Conservation (phyloP, 2,888 invertebrate species). For the Creontiades dilutus region DNA sequence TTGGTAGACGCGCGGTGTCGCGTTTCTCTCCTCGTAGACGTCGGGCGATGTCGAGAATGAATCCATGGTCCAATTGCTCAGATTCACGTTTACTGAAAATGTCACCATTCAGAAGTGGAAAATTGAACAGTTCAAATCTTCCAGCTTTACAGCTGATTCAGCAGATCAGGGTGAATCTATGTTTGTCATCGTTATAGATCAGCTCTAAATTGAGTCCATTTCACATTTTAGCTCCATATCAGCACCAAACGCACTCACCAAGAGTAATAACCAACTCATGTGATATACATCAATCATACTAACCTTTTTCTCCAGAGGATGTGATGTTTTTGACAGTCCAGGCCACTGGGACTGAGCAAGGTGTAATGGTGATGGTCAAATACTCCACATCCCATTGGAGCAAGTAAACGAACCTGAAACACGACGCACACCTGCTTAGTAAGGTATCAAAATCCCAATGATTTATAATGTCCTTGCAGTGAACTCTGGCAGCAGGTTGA, state of each 20-base stretch:
- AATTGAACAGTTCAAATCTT: too few relatives aligned
- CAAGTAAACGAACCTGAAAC: constrained; percentile 72
- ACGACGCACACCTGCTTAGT: neutral
- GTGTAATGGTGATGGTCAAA: constrained; percentile 71
- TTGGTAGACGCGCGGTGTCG: constrained; percentile 54
- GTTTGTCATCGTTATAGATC: too few relatives aligned
- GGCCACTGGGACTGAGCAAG: constrained; percentile 68
- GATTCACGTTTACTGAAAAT: constrained; percentile 53
- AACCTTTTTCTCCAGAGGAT: constrained; percentile 71
- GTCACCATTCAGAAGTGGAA: neutral
- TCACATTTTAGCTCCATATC: too few relatives aligned
- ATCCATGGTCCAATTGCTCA: constrained; percentile 41
- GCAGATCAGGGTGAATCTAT: too few relatives aligned
- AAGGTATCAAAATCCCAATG: too few relatives aligned
- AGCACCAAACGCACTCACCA: too few relatives aligned
- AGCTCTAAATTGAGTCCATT: too few relatives aligned
- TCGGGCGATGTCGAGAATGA: constrained; percentile 28
- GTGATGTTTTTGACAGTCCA: constrained; percentile 71
- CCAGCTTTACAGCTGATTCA: too few relatives aligned
- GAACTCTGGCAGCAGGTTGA: too few relatives aligned
- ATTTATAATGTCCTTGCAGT: too few relatives aligned
- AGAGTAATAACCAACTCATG: too few relatives aligned
- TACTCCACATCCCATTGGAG: constrained; percentile 72
- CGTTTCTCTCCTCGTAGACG: constrained; percentile 50
- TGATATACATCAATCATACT: neutral